Evolutionary conservation across 1,140 invertebrate species (phyloP), one percentile per base, ranked within the genome.

Genomic region (Leptonema lineaticorne): DNA sequence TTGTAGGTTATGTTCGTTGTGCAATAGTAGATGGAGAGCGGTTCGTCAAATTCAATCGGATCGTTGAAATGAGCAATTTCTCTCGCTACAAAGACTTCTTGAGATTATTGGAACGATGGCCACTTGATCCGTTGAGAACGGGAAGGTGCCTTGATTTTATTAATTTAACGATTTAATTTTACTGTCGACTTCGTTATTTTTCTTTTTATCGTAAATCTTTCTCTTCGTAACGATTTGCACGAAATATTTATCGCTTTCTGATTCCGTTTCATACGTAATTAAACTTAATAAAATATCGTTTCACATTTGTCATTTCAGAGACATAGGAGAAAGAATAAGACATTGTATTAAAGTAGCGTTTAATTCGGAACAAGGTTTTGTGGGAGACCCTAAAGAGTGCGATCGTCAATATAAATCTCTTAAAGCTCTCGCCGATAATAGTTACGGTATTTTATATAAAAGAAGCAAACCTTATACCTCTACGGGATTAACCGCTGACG

Each of bases 31-130:
- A n/a, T n/a, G n/a, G n/a, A n/a, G n/a, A n/a, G n/a, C n/a, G n/a
- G n/a, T n/a, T n/a, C n/a, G n/a, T n/a, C n/a, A n/a, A n/a, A n/a
- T n/a, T n/a, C n/a, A n/a, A n/a, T n/a, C n/a, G n/a, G n/a, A n/a
- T n/a, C n/a, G 37, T 41, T 41, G 37, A 9, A 41, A 41, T 41
- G 37, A 53, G 22, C 50, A 87, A 89, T 88, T 85, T 86, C 75
- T 82, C 83, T 70, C 84, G 83, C 73, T 92, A 91, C 76, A 90
- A 87, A 76, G 86, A 88, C 77, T 92, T 90, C 78, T 77, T 90
- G 20, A 86, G 85, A 79, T 79, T 94, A 67, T 83, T 93, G 69
- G 86, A 92, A 77, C 87, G 88, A 76, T 94, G 92, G 92, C 91
- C 91, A 28, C 70, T 92, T 27, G 91, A 93, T 78, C 79, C 81